These are phyloP conservation scores for Aphaenogaster ashmeadi DNA, from an alignment of 1,140 invertebrate species.

Conservation along the genomic window DNA sequence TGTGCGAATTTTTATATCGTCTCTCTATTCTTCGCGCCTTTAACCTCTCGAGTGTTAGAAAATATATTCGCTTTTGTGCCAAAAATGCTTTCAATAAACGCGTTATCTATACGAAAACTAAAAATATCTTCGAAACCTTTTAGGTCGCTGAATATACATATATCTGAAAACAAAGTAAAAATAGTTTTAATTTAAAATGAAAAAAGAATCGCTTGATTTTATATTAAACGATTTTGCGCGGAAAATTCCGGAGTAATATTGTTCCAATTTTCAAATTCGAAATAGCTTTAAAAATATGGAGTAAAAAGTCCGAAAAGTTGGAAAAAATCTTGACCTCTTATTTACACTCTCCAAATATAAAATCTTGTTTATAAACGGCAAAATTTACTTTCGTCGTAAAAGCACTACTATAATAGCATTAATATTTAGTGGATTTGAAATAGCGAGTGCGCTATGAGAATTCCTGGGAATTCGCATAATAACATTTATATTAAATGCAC, in stretches of 20 bases:
- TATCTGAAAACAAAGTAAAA: not conserved
- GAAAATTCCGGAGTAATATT: not conserved
- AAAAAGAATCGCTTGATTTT: not conserved
- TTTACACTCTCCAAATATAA: not conserved
- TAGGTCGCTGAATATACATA: not conserved
- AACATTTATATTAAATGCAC: not conserved
- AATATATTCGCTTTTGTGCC: slow-evolving; percentile 36
- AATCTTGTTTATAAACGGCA: not conserved
- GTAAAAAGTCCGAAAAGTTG: not conserved
- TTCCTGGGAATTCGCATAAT: not conserved
- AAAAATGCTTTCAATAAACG: slow-evolving; percentile 29
- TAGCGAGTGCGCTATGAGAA: not conserved
- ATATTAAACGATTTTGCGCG: not conserved
- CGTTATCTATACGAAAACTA: not conserved
- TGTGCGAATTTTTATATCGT: slow-evolving; percentile 8
- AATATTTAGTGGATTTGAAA: not conserved
- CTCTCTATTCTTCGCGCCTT: slow-evolving; percentile 31
- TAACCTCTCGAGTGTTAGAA: slow-evolving; percentile 5
- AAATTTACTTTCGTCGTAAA: not conserved
- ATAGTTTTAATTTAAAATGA: not conserved
- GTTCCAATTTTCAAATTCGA: not conserved
- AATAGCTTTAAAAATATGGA: not conserved
- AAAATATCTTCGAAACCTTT: not conserved
- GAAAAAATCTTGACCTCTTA: not conserved
- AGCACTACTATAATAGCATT: not conserved